A percentile compares a stretch with the other conserved stretches of the same genome.
phyloP scores from a whole-genome alignment of 2,113 vertebrate genomes.

The Mus spicilegus region DNA sequence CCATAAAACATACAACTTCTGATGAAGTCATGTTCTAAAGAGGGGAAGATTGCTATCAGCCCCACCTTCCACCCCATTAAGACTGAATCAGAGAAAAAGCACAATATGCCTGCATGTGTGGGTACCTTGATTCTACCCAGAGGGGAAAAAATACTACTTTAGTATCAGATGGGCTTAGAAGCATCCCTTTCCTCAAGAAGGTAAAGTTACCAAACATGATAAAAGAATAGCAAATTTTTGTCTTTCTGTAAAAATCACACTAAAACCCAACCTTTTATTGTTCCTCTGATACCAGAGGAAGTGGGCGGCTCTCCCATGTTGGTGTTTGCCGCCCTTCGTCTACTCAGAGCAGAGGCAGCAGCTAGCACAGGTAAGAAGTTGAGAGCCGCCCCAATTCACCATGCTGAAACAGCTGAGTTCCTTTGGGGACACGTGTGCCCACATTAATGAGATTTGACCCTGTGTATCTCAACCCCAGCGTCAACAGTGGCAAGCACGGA shows the following conservation, averaged over 20 bases:
- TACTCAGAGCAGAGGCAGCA: neutral
- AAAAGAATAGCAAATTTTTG: neutral
- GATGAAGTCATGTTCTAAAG: neutral
- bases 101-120: neutral
- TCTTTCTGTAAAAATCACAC: neutral
- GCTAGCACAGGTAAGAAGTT: neutral
- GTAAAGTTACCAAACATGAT: neutral
- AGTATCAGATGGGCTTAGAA: neutral
- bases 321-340: neutral
- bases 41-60: neutral
- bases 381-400: neutral
- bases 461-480: neutral
- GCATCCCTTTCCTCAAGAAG: constrained; percentile 9
- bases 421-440: neutral
- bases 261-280: neutral
- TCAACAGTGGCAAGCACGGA: neutral
- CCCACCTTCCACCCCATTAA: no score
- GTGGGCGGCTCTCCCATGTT: neutral
- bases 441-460: neutral
- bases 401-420: neutral
- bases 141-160: neutral
- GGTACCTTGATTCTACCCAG: neutral
- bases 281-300: neutral
- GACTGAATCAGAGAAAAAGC: neutral
- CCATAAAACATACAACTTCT: neutral